Conservation (phyloP, 1,140 invertebrate genomes). For the Stegodyphus dumicola region DNA sequence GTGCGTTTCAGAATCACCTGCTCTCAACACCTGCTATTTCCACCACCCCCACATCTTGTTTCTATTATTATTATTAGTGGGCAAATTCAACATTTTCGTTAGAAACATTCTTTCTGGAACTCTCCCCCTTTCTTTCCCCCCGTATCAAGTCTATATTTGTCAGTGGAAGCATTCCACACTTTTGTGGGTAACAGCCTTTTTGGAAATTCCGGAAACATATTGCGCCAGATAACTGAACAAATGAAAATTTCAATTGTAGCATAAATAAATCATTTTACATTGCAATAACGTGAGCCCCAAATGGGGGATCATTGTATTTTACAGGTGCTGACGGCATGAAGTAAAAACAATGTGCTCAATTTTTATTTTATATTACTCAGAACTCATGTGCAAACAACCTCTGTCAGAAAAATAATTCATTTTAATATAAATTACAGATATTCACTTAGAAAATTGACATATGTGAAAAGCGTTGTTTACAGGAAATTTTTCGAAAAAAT, state of each 20-base stretch:
- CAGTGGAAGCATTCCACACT: conserved; percentile 36
- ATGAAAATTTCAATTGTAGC: conserved; percentile 40
- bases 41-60: conserved; percentile 34
- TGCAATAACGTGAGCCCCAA: conserved; percentile 39
- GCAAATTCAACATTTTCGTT: conserved; percentile 40
- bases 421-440: too few species aligned
- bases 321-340: too few species aligned
- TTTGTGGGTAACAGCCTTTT: conserved; percentile 35
- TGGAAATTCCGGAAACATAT: conserved; percentile 33
- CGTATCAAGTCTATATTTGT: conserved; percentile 40
- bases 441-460: too few species aligned
- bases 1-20: conserved; percentile 17
- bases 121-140: conserved; percentile 30
- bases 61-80: conserved; percentile 40
- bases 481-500: too few species aligned
- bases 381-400: conserved; percentile 37
- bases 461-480: too few species aligned
- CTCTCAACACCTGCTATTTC: conserved; percentile 15
- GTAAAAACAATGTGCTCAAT: conserved; percentile 10
- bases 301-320: too few species aligned
- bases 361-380: conserved; percentile 41
- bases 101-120: conserved; percentile 38
- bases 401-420: conserved; percentile 27
- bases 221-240: conserved; percentile 37
- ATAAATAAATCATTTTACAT: conserved; percentile 39